Base-by-base conservation (phyloP, 2,888 invertebrate genomes). In the Melikaiella ostensackeni region DNA sequence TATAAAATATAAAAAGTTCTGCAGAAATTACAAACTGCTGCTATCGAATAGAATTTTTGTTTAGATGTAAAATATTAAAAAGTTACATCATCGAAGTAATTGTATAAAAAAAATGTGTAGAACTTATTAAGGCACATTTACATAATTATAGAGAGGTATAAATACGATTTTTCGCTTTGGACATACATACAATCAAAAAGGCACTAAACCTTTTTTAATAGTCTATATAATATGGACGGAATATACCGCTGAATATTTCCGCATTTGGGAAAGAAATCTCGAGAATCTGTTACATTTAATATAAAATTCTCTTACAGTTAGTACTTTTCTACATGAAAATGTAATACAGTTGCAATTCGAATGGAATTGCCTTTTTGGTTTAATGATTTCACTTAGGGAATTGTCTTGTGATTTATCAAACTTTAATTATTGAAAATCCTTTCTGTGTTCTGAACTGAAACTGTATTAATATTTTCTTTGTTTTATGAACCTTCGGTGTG, bases 161-260 rank as follows among this genome's bases (percentile, higher is more conserved):
- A 33, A 21, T 35, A n/a, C 21, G 35, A 27, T 9, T 66, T 66
- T 16, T 30, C n/a, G 27, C 30, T 70, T 50, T 27, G 46, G 30
- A 30, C 70, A 27, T n/a, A 30, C 70, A 27, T n/a, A 27, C 4
- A 50, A 33, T 70, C 21, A 30, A 50, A 21, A 70, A 70, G 70
- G 50, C 70, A 70, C 33, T 19, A 11, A 50, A n/a, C 27, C 30
- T 50, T 30, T 1, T 70, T 24, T 66, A 66, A 64, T n/a, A 30
- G 30, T 4, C 30, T 30, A 3, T 30, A 2, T 30, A 30, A 30
- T 30, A 3, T 30, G 70, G 70, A 55, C 70, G 70, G 70, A 70
- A 46, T 33, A 30, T 27, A 59, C 16, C 13, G 16, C 27, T 27
- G 21, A 16, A 59, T 2, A 59, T 27, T 59, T 59, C 16, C 59